A percentile compares a stretch with the other conserved stretches of the same genome.
These are phyloP conservation scores for Microvelia longipes DNA, from an alignment of 1,140 invertebrate species.

Conservation along the genomic window DNA sequence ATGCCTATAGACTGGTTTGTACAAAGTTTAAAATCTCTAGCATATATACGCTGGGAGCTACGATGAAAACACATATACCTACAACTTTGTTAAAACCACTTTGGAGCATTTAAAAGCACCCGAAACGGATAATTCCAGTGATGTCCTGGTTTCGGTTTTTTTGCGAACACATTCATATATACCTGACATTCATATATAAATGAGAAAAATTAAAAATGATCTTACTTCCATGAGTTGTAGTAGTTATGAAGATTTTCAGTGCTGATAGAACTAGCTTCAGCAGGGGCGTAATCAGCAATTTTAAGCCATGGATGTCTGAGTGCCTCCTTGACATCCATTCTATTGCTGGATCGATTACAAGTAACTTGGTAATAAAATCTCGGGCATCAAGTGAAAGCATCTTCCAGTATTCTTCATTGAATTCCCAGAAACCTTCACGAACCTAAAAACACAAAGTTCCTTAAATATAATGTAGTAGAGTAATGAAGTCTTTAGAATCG, in stretches of 20 bases:
- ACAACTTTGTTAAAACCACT: no score
- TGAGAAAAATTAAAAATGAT: no score
- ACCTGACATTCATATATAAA: no score
- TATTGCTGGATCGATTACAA: slow-evolving; percentile 55
- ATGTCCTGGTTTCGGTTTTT: no score
- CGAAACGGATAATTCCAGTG: no score
- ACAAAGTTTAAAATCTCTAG: no score
- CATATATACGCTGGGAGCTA: no score
- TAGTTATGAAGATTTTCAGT: slow-evolving; percentile 45
- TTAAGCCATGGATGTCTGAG: slow-evolving; percentile 78
- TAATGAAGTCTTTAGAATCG: no score
- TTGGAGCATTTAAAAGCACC: no score
- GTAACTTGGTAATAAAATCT: slow-evolving; percentile 72
- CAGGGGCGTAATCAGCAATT: slow-evolving; percentile 42
- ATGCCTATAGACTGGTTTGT: no score
- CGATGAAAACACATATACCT: no score
- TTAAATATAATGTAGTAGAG: slow-evolving; percentile 29
- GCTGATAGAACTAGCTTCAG: slow-evolving; percentile 51
- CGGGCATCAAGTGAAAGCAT: slow-evolving; percentile 61
- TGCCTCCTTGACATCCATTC: slow-evolving; percentile 63
- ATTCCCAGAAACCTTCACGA: slow-evolving; percentile 41
- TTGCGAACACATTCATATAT: no score
- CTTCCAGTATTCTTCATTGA: slow-evolving; percentile 44
- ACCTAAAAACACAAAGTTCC: slow-evolving; percentile 22
- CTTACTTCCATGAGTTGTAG: slow-evolving; percentile 51